Base-by-base conservation (phyloP, 2,113 vertebrate genomes). In the Sprattus sprattus region DNA sequence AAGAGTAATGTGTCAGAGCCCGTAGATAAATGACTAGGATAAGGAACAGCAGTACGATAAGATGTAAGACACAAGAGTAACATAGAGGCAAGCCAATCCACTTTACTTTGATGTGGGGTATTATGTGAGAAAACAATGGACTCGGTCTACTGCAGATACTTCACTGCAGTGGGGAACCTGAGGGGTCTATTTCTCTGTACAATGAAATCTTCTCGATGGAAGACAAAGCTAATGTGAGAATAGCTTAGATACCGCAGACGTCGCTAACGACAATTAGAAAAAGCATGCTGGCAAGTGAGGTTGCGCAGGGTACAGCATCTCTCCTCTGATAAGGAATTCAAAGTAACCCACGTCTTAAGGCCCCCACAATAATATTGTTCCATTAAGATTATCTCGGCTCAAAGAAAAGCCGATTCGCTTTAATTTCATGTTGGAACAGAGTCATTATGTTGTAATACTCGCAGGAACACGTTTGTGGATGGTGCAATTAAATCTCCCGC, bases 401-500 rank as follows among this genome's bases (percentile, higher is more conserved):
- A 52, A 50, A 89, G 83, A 89, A 91, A 90, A 90, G 85, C n/a
- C 49, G 87, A 92, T 90, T 87, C 82, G 82, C 90, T 94, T 93
- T 93, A 92, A 95, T 94, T 93, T 92, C 89, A 87, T 92, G 88
- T 95, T 92, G 89, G 89, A 93, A 92, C 92, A 89, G 88, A 94
- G 88, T 93, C 90, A 93, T 95, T 94, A 93, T 94, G 92, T 91
- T 93, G 91, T 91, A 93, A 94, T 94, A 87, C 93, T 93, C 93
- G 87, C 78, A 94, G 93, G 95, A 93, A 91, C 91, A 89, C 86
- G 90, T 91, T 92, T 93, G 91, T 92, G 93, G 92, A 94, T 92
- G 91, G 89, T 75, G 91, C 93, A 95, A 95, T 95, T 95, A 94
- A 92, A 94, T 95, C 92, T 95, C 90, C 89, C 83, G 89, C 93